Evolutionary conservation across 2,888 invertebrate genomes (phyloP), one percentile per base, ranked within the genome.

Genomic region (Pardosa pseudoannulata): DNA sequence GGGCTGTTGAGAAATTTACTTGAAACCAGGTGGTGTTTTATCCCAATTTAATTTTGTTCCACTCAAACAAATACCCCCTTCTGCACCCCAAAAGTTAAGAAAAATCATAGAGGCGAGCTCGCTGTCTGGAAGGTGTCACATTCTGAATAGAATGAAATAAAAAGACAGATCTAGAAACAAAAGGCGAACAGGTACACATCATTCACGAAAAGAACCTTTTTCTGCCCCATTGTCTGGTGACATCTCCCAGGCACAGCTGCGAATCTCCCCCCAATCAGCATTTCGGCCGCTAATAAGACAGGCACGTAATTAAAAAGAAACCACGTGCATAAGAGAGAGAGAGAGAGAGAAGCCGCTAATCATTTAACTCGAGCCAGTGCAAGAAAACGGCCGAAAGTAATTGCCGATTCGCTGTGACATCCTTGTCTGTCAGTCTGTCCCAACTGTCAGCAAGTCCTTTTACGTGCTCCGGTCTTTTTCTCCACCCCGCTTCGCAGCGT

Each of bases 371-470:
- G 19, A 56, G 56, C 23, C 56, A 56, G 56, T 36, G 9, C 16
- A 23, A 23, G 16, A 56, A 56, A 23, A 1, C 1, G 3, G 56
- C 1, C 1, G 23, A 56, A 56, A 23, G n/a, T 23, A 56, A 23
- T 56, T 19, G 5, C 56, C 3, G 3, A n/a, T 56, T 56, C 56
- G 1, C 56, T 23, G 56, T 56, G 56, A 56, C 56, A 56, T 56
- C 56, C 56, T 56, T 56, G 56, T 56, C 56, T 56, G 56, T 56
- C 56, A 56, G 56, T 23, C 19, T 56, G 56, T 56, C 56, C 56
- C 56, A 56, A 56, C 56, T 56, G 56, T 56, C 56, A 56, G 56
- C 56, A 56, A 56, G 56, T 56, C 13, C 23, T 23, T 56, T 56
- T 23, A 6, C 23, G 19, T 19, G 23, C 41, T 23, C 23, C 23